Evolutionary conservation across 2,113 vertebrate species (phyloP).

Genomic region (Cynoglossus semilaevis): DNA sequence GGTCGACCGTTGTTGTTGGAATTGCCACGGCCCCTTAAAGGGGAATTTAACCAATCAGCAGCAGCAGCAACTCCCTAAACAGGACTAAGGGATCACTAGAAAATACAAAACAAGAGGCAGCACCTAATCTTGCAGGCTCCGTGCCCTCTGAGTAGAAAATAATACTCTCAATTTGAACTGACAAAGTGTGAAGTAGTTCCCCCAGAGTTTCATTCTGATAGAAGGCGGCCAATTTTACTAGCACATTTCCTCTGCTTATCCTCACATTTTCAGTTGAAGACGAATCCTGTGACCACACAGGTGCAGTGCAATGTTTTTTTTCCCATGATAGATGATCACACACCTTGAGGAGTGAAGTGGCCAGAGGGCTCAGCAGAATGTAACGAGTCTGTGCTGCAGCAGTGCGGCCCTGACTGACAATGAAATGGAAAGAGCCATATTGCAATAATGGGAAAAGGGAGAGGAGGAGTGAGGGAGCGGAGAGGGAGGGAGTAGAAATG

Average conservation of each 20-base stretch:
- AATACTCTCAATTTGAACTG: conserved; percentile 39
- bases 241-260: conserved; percentile 35
- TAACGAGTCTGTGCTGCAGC: conserved; percentile 21
- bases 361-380: conserved; percentile 24
- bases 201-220: conserved; percentile 54
- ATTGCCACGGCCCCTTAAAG: conserved; percentile 56
- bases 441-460: conserved; percentile 44
- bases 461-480: conserved; percentile 23
- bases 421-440: conserved; percentile 55
- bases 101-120: conserved; percentile 44
- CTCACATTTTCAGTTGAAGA: conserved; percentile 23
- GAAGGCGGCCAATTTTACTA: conserved; percentile 32
- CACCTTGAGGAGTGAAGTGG: conserved; percentile 27
- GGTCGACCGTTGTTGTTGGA: conserved; percentile 59
- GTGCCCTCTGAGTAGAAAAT: conserved; percentile 5
- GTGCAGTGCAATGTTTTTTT: conserved; percentile 45
- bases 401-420: conserved; percentile 44
- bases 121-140: conserved; percentile 34
- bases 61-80: conserved; percentile 35
- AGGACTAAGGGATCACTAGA: conserved; percentile 28
- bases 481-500: conserved; percentile 39
- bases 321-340: conserved; percentile 53
- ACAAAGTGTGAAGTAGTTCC: conserved; percentile 35
- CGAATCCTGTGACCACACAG: conserved; percentile 24
- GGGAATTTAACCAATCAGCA: conserved; percentile 52